These are phyloP conservation scores for Strix aluco DNA, from an alignment of 2,113 vertebrate species.

Conservation along the genomic window DNA sequence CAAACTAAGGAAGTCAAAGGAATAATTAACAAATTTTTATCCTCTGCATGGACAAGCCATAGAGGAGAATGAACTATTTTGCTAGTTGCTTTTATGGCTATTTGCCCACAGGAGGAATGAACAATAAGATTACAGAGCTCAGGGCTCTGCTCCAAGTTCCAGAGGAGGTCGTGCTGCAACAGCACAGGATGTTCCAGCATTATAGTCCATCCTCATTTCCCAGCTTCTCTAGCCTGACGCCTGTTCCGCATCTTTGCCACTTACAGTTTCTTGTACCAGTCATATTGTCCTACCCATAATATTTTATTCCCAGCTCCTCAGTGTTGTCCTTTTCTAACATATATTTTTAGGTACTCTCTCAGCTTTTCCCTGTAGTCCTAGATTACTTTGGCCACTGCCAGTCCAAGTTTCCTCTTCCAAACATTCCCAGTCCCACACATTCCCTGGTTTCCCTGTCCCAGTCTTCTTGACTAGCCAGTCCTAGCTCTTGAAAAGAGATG, in stretches of 20 bases:
- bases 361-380: neutral
- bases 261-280: neutral
- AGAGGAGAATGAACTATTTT: neutral
- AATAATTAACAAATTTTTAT: neutral
- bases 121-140: neutral
- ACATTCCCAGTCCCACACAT: neutral
- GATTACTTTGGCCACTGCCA: neutral
- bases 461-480: neutral
- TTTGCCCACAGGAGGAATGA: neutral
- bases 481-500: neutral
- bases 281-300: neutral
- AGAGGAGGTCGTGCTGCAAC: neutral
- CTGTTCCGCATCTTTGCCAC: neutral
- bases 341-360: neutral
- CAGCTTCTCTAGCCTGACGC: neutral
- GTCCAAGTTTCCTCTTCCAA: neutral
- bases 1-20: neutral
- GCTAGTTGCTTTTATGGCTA: neutral
- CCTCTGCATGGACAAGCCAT: neutral
- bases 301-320: neutral
- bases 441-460: neutral
- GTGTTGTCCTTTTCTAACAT: neutral
- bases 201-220: neutral
- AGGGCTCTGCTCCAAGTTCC: neutral
- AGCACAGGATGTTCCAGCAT: neutral